Percentiles rank a stretch among this genome's conserved stretches.
Evolutionary conservation across 2,113 vertebrate genomes (phyloP).

Genomic region (Microtus pennsylvanicus): DNA sequence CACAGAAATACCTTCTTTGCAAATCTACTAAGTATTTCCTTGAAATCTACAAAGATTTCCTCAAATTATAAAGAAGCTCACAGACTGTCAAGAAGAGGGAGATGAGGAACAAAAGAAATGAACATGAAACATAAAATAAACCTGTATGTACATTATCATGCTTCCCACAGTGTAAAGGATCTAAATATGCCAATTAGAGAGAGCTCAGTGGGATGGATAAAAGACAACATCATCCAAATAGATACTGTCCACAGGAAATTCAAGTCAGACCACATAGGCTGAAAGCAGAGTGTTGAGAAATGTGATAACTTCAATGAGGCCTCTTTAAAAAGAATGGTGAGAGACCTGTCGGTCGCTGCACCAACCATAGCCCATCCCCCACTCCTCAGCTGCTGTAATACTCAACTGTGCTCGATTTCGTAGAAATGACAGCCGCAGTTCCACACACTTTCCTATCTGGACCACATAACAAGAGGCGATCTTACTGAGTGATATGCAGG

Average conservation of each 20-base stretch:
- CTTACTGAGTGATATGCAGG: not conserved
- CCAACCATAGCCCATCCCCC: not conserved
- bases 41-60: too few relatives aligned
- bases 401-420: not conserved
- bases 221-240: not conserved
- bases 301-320: not conserved
- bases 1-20: not conserved
- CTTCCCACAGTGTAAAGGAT: not conserved
- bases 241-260: not conserved
- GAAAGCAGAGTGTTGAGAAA: not conserved
- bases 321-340: not conserved
- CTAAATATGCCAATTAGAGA: not conserved
- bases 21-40: not conserved
- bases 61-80: not conserved
- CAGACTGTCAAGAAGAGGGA: not conserved
- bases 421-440: not conserved
- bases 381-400: not conserved
- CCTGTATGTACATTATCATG: not conserved
- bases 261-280: not conserved
- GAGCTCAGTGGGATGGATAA: not conserved
- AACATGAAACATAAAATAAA: not conserved
- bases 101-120: not conserved
- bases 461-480: not conserved
- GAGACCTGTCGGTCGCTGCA: not conserved
- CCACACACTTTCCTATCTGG: slow-evolving; percentile 18